Percentiles rank a stretch among this genome's conserved stretches.
phyloP scores from a whole-genome alignment of 2,888 invertebrate genomes.

The Polia nebulosa region DNA sequence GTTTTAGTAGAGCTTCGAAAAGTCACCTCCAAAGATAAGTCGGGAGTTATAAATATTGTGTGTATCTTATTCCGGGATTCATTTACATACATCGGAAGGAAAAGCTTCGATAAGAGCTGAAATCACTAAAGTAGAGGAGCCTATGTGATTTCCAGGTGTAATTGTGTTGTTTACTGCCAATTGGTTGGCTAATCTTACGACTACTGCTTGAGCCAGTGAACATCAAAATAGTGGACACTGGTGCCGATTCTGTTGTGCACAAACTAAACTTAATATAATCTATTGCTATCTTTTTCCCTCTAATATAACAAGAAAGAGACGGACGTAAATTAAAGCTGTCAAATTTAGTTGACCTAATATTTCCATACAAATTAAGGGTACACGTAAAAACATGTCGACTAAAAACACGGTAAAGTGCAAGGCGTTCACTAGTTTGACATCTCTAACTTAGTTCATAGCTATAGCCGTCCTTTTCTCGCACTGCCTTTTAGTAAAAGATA shows the following conservation, averaged over 20 bases:
- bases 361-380: too few relatives aligned
- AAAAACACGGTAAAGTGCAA: too few relatives aligned
- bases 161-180: conserved; percentile 41
- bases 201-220: background rate
- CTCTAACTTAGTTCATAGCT: too few relatives aligned
- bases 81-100: conserved; percentile 50
- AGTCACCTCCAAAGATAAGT: conserved; percentile 26
- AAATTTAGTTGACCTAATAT: too few relatives aligned
- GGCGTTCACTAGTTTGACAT: too few relatives aligned
- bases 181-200: conserved; percentile 4
- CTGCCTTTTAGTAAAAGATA: too few relatives aligned
- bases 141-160: conserved; percentile 32
- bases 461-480: too few relatives aligned
- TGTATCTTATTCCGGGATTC: conserved; percentile 33
- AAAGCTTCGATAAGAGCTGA: conserved; percentile 31
- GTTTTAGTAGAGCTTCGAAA: conserved; percentile 43
- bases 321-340: too few relatives aligned
- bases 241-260: background rate
- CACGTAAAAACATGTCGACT: too few relatives aligned
- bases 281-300: too few relatives aligned
- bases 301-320: too few relatives aligned
- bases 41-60: conserved; percentile 15
- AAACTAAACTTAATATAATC: too few relatives aligned
- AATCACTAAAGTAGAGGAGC: conserved; percentile 34
- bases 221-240: background rate